These are phyloP conservation scores for Rhagoletis pomonella DNA, from an alignment of 1,140 invertebrate genomes.

Conservation along the genomic window DNA sequence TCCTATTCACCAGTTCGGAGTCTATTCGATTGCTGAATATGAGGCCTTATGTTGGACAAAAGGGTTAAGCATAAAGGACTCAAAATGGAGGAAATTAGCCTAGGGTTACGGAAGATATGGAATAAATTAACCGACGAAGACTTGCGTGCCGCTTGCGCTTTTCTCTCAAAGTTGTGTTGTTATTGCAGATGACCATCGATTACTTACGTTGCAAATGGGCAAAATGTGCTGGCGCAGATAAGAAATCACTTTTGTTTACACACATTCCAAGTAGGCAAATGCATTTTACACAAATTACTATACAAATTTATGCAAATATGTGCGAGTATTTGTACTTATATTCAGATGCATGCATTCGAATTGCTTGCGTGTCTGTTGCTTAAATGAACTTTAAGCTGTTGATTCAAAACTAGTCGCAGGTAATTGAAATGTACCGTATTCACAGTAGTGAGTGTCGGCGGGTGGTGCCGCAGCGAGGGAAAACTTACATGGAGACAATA, in stretches of 20 bases:
- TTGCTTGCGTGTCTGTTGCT: too few relatives aligned
- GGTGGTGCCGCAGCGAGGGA: not conserved
- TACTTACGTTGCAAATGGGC: too few relatives aligned
- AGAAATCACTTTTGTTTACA: conserved; percentile 49
- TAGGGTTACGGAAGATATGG: too few relatives aligned
- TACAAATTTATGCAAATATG: not conserved
- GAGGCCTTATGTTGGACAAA: too few relatives aligned
- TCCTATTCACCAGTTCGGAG: too few relatives aligned
- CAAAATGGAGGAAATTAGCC: too few relatives aligned
- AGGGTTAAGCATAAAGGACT: too few relatives aligned
- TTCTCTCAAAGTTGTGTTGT: too few relatives aligned
- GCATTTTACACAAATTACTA: conserved; percentile 11
- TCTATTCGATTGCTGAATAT: too few relatives aligned
- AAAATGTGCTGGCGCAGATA: conserved; percentile 12
- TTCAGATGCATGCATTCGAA: not conserved
- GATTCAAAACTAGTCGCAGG: not conserved
- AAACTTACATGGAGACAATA: not conserved
- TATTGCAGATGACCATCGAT: too few relatives aligned
- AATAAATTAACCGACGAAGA: too few relatives aligned
- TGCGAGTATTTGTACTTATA: not conserved
- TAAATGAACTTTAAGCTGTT: not conserved
- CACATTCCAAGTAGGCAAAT: not conserved
- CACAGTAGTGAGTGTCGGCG: not conserved
- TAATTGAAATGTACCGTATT: not conserved
- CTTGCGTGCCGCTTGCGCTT: too few relatives aligned